Evolutionary conservation across 2,113 vertebrate genomes (phyloP).

Genomic region (Urocynchramus pylzowi): DNA sequence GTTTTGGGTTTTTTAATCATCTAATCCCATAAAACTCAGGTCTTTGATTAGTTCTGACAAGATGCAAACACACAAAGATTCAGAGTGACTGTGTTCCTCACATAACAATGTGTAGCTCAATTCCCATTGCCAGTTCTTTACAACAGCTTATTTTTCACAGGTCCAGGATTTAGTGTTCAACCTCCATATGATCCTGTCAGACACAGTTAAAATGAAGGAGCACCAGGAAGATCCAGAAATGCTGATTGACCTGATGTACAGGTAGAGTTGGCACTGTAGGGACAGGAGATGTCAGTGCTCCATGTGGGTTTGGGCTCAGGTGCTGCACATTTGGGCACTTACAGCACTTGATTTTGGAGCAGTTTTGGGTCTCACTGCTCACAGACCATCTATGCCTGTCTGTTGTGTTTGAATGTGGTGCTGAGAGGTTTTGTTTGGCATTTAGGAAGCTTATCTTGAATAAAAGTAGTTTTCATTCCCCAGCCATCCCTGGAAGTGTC

Average conservation of each 20-base stretch:
- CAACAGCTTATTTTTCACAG: constrained; percentile 59
- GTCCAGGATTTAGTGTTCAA: constrained; percentile 98
- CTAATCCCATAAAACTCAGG: not conserved
- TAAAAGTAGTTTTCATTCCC: not conserved
- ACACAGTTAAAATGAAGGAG: constrained; percentile 99
- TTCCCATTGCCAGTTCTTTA: not conserved
- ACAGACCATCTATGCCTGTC: not conserved
- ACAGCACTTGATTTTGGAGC: not conserved
- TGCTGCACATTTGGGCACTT: not conserved
- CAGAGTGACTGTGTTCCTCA: not conserved
- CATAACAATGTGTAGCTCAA: not conserved
- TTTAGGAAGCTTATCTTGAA: not conserved
- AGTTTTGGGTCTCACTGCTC: not conserved
- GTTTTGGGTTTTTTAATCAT: not conserved
- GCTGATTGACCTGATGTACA: constrained; percentile 98
- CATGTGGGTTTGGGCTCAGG: not conserved
- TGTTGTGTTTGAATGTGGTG: not conserved
- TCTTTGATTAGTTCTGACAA: not conserved
- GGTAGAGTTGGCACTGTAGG: constrained; percentile 68
- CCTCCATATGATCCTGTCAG: constrained; percentile 97
- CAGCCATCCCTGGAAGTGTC: not conserved
- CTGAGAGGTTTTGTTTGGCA: not conserved
- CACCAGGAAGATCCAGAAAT: constrained; percentile 98
- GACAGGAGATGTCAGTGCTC: not conserved
- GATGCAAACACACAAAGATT: not conserved